Base-by-base conservation (phyloP, 35 echinoderm and acorn worm species). In the Acanthaster planci region DNA sequence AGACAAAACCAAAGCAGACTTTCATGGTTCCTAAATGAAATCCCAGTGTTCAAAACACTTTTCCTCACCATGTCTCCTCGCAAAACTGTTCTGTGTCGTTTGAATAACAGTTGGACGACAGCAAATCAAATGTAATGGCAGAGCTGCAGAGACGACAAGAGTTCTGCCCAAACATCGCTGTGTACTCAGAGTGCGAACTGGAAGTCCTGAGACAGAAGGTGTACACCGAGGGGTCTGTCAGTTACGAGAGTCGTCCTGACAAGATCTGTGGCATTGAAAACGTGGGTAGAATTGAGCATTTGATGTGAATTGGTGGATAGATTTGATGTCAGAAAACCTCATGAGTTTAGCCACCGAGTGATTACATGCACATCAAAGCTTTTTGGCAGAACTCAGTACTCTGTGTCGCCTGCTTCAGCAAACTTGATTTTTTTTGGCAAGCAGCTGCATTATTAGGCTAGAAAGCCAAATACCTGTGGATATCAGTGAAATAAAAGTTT, bases 171-270 rank as follows among this genome's bases (percentile, higher is more conserved):
- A 32, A 44, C 15, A 39, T 85, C 44, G 60, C 59, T 18, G 37
- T 85, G 18, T 38, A 75, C 19, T 51, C 59, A 10, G 8, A 75
- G 8, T 85, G 83, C 29, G 83, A 85, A 57, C 32, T 85, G 39
- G 83, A 85, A 42, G 38, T 85, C 8, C 40, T 85, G n/a, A 16
- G 83, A 42, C 83, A 76, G 32, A 85, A 85, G 32, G 39, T 76
- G 21, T 85, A 85, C 23, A 22, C 18, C 21, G 38, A 76, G 0
- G 83, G 83, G 8, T 37, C 47, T 2, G n/a, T 76, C 37, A 47
- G 19, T 17, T 85, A 85, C 27, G 22, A 64, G 40, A 31, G 9
- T 17, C 17, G 76, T 76, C 27, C n/a, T 22, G 51, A 85, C 16
- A 85, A 77, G 64, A 44, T 85, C n/a, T 85, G 83, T 37, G 40